phyloP scores from a whole-genome alignment of 1,140 invertebrate genomes.

The Eubasilissa regina region DNA sequence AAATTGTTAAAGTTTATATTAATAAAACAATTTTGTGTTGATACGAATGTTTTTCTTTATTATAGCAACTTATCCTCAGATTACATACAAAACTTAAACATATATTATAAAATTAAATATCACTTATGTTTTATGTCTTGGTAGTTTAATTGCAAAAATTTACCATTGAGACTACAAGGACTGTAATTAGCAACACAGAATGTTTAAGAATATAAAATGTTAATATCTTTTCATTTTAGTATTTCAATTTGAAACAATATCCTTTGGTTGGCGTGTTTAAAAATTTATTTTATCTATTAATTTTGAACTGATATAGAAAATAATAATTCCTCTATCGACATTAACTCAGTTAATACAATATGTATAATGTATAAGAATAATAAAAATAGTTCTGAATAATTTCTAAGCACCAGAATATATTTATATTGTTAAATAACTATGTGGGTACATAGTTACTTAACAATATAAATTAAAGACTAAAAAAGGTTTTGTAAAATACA shows the following conservation, averaged over 20 bases:
- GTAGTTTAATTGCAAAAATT: slow-evolving; percentile 13
- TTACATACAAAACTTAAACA: slow-evolving; percentile 38
- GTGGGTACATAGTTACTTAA: background rate
- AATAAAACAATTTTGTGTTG: background rate
- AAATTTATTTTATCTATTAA: background rate
- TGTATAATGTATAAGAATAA: slow-evolving; percentile 9
- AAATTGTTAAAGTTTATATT: background rate
- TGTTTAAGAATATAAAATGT: background rate
- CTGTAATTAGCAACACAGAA: background rate
- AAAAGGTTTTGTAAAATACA: background rate
- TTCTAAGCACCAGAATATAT: slow-evolving; percentile 15
- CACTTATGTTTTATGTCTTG: slow-evolving; percentile 44
- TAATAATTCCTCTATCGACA: too few relatives aligned
- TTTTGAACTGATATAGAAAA: background rate
- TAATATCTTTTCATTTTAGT: slow-evolving; percentile 2
- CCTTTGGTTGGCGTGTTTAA: background rate
- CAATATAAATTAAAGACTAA: background rate
- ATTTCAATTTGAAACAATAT: background rate
- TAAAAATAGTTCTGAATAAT: background rate
- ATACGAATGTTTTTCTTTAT: slow-evolving; percentile 38
- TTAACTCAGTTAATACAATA: too few relatives aligned
- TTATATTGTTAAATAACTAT: background rate
- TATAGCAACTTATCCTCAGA: slow-evolving; percentile 16
- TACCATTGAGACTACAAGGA: slow-evolving; percentile 15
- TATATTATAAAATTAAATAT: slow-evolving; percentile 37